Conservation (phyloP, 2,888 invertebrate genomes). For the Oxytorus armatus region DNA sequence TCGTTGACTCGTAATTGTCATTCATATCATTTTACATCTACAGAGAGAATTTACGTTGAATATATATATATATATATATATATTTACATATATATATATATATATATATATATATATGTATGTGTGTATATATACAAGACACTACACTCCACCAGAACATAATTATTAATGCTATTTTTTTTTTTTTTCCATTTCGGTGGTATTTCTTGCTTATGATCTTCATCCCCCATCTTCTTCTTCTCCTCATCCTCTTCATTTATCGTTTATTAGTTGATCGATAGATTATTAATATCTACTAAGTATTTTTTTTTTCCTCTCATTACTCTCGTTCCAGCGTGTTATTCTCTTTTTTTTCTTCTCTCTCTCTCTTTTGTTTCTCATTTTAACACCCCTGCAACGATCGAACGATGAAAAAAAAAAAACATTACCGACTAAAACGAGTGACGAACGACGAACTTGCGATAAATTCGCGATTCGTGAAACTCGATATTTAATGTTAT, state of each 20-base stretch:
- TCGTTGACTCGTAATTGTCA: constrained; percentile 56
- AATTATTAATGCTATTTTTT: constrained; percentile 82
- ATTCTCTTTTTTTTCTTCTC: constrained; percentile 48
- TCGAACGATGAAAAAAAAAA: constrained; percentile 55
- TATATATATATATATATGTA: constrained; percentile 72
- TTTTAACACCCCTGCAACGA: constrained; percentile 61
- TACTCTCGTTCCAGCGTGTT: constrained; percentile 58
- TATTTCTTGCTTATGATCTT: constrained; percentile 71
- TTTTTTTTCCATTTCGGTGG: constrained; percentile 79
- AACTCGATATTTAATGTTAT: no score
- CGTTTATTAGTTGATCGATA: constrained; percentile 67
- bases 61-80: constrained; percentile 48
- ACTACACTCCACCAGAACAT: constrained; percentile 84
- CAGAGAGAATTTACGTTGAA: constrained; percentile 61
- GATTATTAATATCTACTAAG: constrained; percentile 72
- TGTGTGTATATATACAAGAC: constrained; percentile 83
- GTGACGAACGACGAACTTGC: no score
- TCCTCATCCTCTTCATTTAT: constrained; percentile 20
- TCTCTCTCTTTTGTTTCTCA: constrained; percentile 50
- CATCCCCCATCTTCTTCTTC: constrained; percentile 41
- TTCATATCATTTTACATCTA: constrained; percentile 63
- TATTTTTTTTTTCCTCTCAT: constrained; percentile 66
- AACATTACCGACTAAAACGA: neutral
- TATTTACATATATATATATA: constrained; percentile 47
- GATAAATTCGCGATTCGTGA: no score